A percentile compares a stretch with the other conserved stretches of the same genome.
Evolutionary conservation across 2,888 invertebrate genomes (phyloP).

Genomic region (Apotomis turbidana): DNA sequence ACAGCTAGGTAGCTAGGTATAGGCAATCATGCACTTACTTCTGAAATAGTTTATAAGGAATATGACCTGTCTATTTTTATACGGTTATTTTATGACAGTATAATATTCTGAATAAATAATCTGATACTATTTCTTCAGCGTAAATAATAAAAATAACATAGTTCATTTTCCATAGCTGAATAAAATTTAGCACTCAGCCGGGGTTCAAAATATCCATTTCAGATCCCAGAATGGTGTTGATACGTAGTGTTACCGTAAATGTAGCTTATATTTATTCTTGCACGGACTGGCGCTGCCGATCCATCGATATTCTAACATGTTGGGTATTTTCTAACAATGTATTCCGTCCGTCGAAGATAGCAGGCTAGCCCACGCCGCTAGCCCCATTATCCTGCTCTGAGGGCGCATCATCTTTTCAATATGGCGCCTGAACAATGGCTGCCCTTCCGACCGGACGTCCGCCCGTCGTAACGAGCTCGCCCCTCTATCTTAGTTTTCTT

Average conservation of each 20-base stretch:
- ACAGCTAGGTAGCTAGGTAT: too few relatives aligned
- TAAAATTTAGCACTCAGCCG: background rate
- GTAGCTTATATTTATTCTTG: slow-evolving; percentile 29
- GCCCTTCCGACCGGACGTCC: slow-evolving; percentile 73
- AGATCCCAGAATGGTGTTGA: background rate
- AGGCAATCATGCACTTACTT: too few relatives aligned
- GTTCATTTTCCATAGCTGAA: background rate
- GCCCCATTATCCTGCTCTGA: slow-evolving; percentile 66
- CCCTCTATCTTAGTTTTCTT: slow-evolving; percentile 61
- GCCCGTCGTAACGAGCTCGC: slow-evolving; percentile 69
- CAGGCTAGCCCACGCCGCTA: slow-evolving; percentile 34
- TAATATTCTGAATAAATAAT: too few relatives aligned
- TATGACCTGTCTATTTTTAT: too few relatives aligned
- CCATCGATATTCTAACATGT: slow-evolving; percentile 42
- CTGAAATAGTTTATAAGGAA: too few relatives aligned
- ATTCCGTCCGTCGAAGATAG: slow-evolving; percentile 35
- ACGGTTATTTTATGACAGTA: too few relatives aligned
- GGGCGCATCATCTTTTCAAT: slow-evolving; percentile 78
- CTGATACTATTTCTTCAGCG: background rate
- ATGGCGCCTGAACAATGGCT: slow-evolving; percentile 72
- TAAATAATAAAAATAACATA: background rate
- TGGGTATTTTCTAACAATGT: slow-evolving; percentile 55
- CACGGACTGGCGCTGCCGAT: slow-evolving; percentile 18
- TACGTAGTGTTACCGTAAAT: slow-evolving; percentile 24
- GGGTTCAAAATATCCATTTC: slow-evolving; percentile 4